Conservation (phyloP, 2,797 vertebrate species). For the Podarcis lilfordi region DNA sequence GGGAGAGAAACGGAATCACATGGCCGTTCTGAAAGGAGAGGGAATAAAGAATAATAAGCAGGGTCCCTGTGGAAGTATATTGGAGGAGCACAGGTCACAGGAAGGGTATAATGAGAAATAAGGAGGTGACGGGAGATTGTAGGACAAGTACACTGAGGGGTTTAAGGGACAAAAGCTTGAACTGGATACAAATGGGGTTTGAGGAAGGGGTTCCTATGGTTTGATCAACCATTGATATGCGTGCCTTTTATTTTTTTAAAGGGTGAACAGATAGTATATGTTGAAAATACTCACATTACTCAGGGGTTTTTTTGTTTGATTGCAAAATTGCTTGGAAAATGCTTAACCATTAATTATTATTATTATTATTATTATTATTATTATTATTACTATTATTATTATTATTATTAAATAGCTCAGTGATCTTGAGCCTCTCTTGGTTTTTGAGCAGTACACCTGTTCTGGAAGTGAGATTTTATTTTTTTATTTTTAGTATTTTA, state of each 20-base stretch:
- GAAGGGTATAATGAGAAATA: background rate
- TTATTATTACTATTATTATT: too few relatives aligned
- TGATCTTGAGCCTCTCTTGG: background rate
- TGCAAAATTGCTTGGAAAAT: conserved; percentile 2
- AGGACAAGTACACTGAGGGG: background rate
- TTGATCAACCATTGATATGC: background rate
- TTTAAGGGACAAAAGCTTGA: background rate
- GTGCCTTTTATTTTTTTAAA: background rate
- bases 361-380: too few relatives aligned
- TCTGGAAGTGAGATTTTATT: background rate
- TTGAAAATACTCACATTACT: background rate
- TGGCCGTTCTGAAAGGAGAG: too few relatives aligned
- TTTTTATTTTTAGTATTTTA: too few relatives aligned
- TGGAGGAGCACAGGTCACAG: background rate
- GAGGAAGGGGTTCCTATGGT: background rate
- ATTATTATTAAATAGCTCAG: too few relatives aligned
- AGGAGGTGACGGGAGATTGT: background rate
- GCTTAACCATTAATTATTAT: background rate
- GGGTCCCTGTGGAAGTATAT: background rate
- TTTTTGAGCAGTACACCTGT: background rate
- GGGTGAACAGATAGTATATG: background rate
- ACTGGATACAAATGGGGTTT: background rate
- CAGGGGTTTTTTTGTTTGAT: background rate
- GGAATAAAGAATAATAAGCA: too few relatives aligned
- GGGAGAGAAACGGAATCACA: background rate